Percentiles rank a stretch among this genome's conserved stretches.
Conservation (phyloP, 2,113 vertebrate genomes). For the Shinisaurus crocodilurus region DNA sequence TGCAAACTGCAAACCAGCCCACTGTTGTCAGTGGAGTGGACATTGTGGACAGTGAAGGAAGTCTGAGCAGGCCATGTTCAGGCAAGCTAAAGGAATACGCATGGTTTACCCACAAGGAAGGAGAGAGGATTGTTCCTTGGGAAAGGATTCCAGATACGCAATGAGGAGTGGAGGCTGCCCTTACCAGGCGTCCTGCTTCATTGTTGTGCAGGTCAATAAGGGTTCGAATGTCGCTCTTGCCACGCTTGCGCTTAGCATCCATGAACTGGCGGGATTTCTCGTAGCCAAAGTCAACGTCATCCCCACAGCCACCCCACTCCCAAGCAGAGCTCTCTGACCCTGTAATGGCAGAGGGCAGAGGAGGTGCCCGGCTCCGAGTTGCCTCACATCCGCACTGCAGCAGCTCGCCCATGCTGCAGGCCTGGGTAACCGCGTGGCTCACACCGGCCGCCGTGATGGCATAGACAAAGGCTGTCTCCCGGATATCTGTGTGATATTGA, state of each 20-base stretch:
- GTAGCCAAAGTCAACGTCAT: constrained; percentile 95
- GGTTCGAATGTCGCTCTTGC: constrained; percentile 93
- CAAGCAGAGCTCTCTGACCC: constrained; percentile 85
- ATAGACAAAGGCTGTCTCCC: constrained; percentile 97
- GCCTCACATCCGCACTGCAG: constrained; percentile 95
- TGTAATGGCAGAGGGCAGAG: constrained; percentile 56
- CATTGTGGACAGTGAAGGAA: background rate
- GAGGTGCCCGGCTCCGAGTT: constrained; percentile 82
- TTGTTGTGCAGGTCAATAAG: constrained; percentile 96
- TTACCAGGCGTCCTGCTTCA: constrained; percentile 93
- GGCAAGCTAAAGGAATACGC: background rate
- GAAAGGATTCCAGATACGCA: background rate
- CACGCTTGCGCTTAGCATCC: constrained; percentile 91
- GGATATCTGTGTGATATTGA: constrained; percentile 85
- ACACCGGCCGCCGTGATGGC: constrained; percentile 93
- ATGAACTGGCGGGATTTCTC: constrained; percentile 97
- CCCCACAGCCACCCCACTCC: constrained; percentile 98
- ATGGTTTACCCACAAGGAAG: background rate
- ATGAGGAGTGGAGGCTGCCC: background rate
- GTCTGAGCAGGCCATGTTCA: background rate
- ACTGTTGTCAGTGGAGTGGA: background rate
- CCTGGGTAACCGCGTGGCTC: constrained; percentile 95
- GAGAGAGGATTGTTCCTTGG: background rate
- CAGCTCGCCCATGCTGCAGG: constrained; percentile 97
- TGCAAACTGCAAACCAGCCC: no score